phyloP scores from a whole-genome alignment of 30 jellyfish, hydroid and myxozoan genomes.

The Chrysaora quinquecirrha region DNA sequence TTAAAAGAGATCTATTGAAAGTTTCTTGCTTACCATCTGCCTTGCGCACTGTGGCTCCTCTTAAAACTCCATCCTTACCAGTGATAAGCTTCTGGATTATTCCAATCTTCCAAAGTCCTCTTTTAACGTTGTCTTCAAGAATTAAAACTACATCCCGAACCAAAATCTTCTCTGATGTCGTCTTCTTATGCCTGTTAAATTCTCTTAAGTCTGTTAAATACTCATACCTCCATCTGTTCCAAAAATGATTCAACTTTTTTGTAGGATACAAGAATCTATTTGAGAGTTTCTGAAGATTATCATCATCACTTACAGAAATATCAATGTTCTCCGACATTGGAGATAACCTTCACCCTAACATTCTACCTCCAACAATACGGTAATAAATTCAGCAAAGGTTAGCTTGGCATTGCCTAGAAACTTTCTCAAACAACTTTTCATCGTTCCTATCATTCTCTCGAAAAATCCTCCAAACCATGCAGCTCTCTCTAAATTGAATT shows the following conservation, averaged over 20 bases:
- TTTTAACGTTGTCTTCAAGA: conserved; percentile 17
- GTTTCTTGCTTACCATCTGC: no score
- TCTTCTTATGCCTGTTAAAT: background rate
- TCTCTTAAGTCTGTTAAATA: conserved; percentile 12
- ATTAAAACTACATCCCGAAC: conserved; percentile 30
- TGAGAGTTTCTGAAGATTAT: background rate
- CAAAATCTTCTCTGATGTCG: conserved; percentile 14
- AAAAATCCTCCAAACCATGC: conserved; percentile 10
- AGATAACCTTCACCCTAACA: background rate
- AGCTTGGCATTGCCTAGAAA: conserved; percentile 19
- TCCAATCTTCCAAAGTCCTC: conserved; percentile 36
- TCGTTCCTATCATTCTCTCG: no score
- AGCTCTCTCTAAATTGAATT: no score
- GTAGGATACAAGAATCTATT: no score
- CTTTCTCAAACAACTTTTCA: no score
- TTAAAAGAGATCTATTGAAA: no score
- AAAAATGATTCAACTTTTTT: conserved; percentile 3
- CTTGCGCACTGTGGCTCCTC: no score
- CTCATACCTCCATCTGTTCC: conserved; percentile 31
- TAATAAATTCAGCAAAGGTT: background rate
- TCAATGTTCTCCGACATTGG: no score
- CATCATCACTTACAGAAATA: background rate
- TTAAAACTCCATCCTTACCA: no score
- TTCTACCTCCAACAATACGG: conserved; percentile 11
- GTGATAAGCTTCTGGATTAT: no score